Evolutionary conservation across 2,113 vertebrate species (phyloP), one percentile per base, ranked within the genome.

Genomic region (Apteryx mantelli): DNA sequence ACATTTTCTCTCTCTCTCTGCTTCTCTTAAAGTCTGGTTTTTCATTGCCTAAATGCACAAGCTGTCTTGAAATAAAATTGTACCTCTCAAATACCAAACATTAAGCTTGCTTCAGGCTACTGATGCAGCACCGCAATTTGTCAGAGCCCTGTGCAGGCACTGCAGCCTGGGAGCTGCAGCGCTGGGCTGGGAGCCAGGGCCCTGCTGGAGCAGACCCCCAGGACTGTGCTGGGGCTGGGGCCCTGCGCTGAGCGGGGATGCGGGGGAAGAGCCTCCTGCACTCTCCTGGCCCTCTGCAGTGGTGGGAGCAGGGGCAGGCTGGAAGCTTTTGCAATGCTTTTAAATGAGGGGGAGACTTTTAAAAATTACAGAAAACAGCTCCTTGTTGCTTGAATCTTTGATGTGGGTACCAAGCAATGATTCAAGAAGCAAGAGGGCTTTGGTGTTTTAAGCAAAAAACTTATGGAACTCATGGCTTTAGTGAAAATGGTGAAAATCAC

Each of bases 201-300:
- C 28, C 48, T 25, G 14, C 0, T 8, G 46, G 46, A 19, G 46
- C 46, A 48, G 46, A 18, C 46, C 46, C 46, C 18, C 11, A 48
- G 46, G 46, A 18, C 46, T 48, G 46, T 18, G 46, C 46, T 4
- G 17, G 17, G 46, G 17, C 46, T 18, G 18, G 7, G 17, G 19
- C 18, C 46, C 46, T 48, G 46, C 46, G 46, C 46, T 48, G 46
- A 48, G 46, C 46, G 7, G 46, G 5, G 6, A 46, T 7, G 44
- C 44, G 16, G 44, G 44, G 22, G 22, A 55, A 52, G 40, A 46
- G 40, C 40, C 65, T 40, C 86, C 60, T 38, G n/a, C 71, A 26
- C 25, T 56, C 9, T 69, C 44, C 0, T 0, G 6, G 18, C 18
- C 46, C 46, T 48, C 46, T 18, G 18, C 46, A 48, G 46, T 18